Evolutionary conservation across 2,888 invertebrate species (phyloP).

Genomic region (Cantharis rufa): DNA sequence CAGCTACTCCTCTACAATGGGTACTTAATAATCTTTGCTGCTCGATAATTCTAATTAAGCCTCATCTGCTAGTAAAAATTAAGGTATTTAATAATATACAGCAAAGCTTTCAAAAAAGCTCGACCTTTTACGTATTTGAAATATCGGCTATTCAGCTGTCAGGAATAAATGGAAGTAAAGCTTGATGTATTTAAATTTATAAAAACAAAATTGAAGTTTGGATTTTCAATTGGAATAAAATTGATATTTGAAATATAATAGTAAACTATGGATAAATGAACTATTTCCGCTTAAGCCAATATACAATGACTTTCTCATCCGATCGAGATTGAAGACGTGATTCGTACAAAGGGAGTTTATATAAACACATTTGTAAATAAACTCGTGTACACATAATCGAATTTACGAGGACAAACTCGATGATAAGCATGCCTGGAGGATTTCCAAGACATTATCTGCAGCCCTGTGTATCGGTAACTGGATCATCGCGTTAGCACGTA

Average conservation of each 20-base stretch:
- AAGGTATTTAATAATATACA: neutral
- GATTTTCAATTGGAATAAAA: neutral
- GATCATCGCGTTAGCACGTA: constrained; percentile 33
- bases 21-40: neutral
- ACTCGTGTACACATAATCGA: constrained; percentile 32
- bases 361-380: constrained; percentile 33
- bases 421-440: constrained; percentile 32
- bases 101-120: neutral
- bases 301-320: constrained; percentile 19
- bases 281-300: constrained; percentile 8
- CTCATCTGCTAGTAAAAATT: neutral
- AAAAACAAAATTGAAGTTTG: neutral
- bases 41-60: neutral
- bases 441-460: constrained; percentile 32
- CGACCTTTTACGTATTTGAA: neutral
- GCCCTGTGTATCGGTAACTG: constrained; percentile 32
- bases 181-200: neutral
- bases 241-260: neutral
- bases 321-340: constrained; percentile 27
- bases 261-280: neutral
- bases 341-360: constrained; percentile 28
- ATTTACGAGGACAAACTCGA: constrained; percentile 31
- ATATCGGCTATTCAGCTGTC: neutral
- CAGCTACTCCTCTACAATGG: neutral
- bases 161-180: neutral